Conservation (phyloP, 1,140 invertebrate species). For the Bombus affinis region DNA sequence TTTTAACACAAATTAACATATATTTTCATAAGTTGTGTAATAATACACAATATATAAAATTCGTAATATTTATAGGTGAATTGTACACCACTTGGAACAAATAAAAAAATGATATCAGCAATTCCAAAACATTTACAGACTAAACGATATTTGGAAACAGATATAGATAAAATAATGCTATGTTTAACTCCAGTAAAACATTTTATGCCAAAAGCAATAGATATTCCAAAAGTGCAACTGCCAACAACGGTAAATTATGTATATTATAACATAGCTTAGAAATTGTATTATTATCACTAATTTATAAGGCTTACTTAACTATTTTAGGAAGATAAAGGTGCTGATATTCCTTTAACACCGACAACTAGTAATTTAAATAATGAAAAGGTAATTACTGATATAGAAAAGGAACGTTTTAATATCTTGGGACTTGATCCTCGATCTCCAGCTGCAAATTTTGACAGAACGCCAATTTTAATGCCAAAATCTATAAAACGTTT, state of each 20-base stretch:
- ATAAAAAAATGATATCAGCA: conserved; percentile 61
- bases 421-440: conserved; percentile 72
- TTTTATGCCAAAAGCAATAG: conserved; percentile 50
- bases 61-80: conserved; percentile 62
- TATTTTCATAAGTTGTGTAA: background rate
- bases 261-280: background rate
- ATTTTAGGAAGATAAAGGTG: conserved; percentile 33
- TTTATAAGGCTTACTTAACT: conserved; percentile 11
- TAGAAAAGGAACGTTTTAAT: conserved; percentile 56
- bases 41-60: background rate
- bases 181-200: conserved; percentile 50
- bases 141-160: conserved; percentile 76
- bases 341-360: conserved; percentile 19
- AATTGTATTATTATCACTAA: conserved; percentile 10
- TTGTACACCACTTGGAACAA: conserved; percentile 54
- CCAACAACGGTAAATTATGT: conserved; percentile 5
- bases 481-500: conserved; percentile 65
- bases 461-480: conserved; percentile 76
- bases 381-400: conserved; percentile 31
- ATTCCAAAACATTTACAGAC: conserved; percentile 72
- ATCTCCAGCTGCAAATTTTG: conserved; percentile 75
- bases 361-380: conserved; percentile 26
- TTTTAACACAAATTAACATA: conserved; percentile 12
- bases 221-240: background rate
- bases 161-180: conserved; percentile 71